These are phyloP conservation scores for Matsumyia berberina DNA, from an alignment of 2,888 invertebrate genomes.

Conservation along the genomic window DNA sequence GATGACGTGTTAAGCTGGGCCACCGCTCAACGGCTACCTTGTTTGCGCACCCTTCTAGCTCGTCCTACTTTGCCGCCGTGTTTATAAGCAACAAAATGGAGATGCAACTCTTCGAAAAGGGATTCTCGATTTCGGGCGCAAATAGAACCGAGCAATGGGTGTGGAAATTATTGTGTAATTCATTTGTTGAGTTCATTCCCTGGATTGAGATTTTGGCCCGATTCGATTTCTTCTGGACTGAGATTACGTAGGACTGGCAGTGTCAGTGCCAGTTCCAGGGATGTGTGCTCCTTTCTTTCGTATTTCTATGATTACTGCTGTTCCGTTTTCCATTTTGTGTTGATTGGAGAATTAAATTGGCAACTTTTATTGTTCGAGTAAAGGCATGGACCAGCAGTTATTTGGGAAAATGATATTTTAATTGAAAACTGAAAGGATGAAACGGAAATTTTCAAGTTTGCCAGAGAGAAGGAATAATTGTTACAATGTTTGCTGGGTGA, in stretches of 20 bases:
- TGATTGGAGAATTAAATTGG: slow-evolving; percentile 71
- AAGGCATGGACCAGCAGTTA: neutral
- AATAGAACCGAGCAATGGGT: slow-evolving; percentile 23
- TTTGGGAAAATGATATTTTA: slow-evolving; percentile 69
- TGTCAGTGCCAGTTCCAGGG: neutral
- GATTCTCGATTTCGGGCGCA: slow-evolving; percentile 40
- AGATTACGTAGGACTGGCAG: neutral
- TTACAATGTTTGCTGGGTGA: slow-evolving; percentile 10
- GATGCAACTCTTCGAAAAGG: slow-evolving; percentile 33
- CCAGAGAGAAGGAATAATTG: slow-evolving; percentile 17
- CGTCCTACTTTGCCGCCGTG: neutral
- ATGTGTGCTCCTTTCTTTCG: slow-evolving; percentile 38
- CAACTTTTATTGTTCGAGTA: slow-evolving; percentile 47
- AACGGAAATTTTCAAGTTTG: slow-evolving; percentile 48
- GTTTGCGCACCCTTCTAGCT: neutral
- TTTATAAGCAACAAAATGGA: slow-evolving; percentile 20
- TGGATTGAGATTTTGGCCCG: slow-evolving; percentile 2
- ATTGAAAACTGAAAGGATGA: slow-evolving; percentile 69
- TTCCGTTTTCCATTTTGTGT: slow-evolving; percentile 57
- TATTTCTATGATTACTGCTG: slow-evolving; percentile 54
- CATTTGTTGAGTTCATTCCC: slow-evolving; percentile 49
- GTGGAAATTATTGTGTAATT: slow-evolving; percentile 60
- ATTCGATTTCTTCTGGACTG: slow-evolving; percentile 7
- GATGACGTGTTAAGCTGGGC: slow-evolving; percentile 39
- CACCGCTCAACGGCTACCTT: slow-evolving; percentile 28